Evolutionary conservation across 2,113 vertebrate species (phyloP), one percentile per base, ranked within the genome.

Genomic region (Prinia subflava): DNA sequence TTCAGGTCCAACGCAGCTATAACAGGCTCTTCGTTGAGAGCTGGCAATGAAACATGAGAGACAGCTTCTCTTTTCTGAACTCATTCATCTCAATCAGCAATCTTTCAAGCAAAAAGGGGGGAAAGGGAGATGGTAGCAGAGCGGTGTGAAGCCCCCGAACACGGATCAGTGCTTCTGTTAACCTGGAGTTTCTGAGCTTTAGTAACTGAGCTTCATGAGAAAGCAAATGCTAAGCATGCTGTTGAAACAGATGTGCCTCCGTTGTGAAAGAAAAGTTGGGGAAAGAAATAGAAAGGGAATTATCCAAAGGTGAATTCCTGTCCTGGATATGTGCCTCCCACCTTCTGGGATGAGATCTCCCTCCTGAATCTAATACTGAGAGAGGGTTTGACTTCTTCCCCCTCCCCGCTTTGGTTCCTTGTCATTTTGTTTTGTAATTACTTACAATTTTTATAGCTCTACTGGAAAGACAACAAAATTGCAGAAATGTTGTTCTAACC

Each of bases 51-150:
- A 94, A 89, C 95, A 89, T 64, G 91, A 91, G 85, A 68, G 89
- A 89, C 17, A 63, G 85, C 94, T 80, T 85, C 95, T 89, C 74
- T 63, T 87, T 57, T 30, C 76, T 67, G 49, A 53, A 64, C 93
- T 94, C 95, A 96, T 98, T 96, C 96, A 93, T 97, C 97, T 98
- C 93, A 78, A 94, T 97, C 97, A 95, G 75, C 78, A 79, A 90
- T 57, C 92, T 80, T 92, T 89, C 93, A 87, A 50, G 82, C 86
- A 64, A 83, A 90, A 64, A 78, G 27, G 52, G n/a, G 89, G 89
- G 89, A 71, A 57, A 83, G 89, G 96, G 90, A 87, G 35, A 74
- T 63, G 83, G 69, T 52, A 90, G 83, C 73, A 39, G 47, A 81
- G 92, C 12, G 5, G 49, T 39, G 88, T 47, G 85, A 93, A 83